phyloP scores from a whole-genome alignment of 2,888 invertebrate species.

The Cerceris ruficornis region DNA sequence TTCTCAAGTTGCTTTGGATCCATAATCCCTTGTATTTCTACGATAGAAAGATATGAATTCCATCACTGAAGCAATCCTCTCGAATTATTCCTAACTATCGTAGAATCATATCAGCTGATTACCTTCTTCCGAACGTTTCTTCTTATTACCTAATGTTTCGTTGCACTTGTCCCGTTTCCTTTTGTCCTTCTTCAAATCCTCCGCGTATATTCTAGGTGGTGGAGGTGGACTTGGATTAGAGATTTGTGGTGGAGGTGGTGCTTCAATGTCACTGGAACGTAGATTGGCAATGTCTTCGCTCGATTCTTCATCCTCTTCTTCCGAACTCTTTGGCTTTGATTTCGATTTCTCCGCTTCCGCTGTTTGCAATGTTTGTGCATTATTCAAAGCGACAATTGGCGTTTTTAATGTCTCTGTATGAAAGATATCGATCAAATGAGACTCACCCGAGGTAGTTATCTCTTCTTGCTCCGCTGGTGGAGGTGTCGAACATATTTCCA shows the following conservation, averaged over 20 bases:
- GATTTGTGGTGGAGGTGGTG: constrained; percentile 75
- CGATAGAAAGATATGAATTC: not conserved
- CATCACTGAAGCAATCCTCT: not conserved
- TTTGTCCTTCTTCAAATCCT: constrained; percentile 71
- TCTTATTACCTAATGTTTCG: constrained; percentile 55
- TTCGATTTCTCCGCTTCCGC: constrained; percentile 38
- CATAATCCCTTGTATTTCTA: constrained; percentile 4
- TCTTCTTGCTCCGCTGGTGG: constrained; percentile 81
- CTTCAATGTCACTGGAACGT: constrained; percentile 39
- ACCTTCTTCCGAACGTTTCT: constrained; percentile 59
- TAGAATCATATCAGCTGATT: not conserved
- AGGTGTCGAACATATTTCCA: constrained; percentile 85
- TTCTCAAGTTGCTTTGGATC: constrained; percentile 41
- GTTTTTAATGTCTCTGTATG: not conserved
- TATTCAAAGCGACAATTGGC: not conserved
- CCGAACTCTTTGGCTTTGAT: constrained; percentile 32
- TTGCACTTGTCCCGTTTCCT: constrained; percentile 49
- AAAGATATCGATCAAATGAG: no score
- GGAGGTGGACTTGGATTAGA: constrained; percentile 79
- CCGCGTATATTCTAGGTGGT: constrained; percentile 77
- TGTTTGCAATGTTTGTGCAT: not conserved
- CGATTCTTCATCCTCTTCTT: constrained; percentile 28
- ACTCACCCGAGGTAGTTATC: constrained; percentile 69
- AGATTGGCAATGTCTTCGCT: constrained; percentile 9
- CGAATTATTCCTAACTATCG: not conserved